Base-by-base conservation (phyloP, 2,113 vertebrate genomes). In the Argyrosomus japonicus region DNA sequence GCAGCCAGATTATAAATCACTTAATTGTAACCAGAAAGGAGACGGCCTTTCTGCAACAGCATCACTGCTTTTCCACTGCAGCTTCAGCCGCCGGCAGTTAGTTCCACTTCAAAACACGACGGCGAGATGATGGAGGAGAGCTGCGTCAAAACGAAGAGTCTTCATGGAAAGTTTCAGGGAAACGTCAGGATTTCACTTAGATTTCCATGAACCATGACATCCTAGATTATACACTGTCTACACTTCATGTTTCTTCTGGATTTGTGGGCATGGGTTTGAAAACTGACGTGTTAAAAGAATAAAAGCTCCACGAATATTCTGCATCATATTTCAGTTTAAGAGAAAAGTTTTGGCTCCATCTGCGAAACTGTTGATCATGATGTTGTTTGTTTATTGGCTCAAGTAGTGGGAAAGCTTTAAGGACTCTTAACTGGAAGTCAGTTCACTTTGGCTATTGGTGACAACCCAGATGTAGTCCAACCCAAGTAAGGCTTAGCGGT, bases 21-120 rank as follows among this genome's bases (percentile, higher is more conserved):
- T 77, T 90, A 90, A 91, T 81, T 88, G 83, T 82, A 84, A 85
- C 77, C 88, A 92, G 87, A 90, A 78, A 77, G 50, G 53, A 79
- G 69, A 82, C 15, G 4, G 23, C 53, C 71, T 29, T 74, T 23
- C 69, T 81, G 68, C 62, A 84, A 25, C 76, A 23, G 72, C 70
- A 68, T 73, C 48, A 1, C 43, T 17, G 79, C 82, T 82, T 91
- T 90, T 90, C 79, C 83, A 92, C 68, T 80, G 82, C 47, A 77
- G 80, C 79, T 73, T 73, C 76, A 71, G 61, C 70, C 45, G 29
- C 67, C 27, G 11, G 75, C 60, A 56, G 56, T 81, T 67, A 57
- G 56, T 82, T 87, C 81, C 81, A 88, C 84, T 83, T 86, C 79
- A 77, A 77, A 89, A 77, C 85, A 77, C 25, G 0, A 72, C 17